Percentiles rank a stretch among this genome's conserved stretches.
These are phyloP conservation scores for Laothoe populi DNA, from an alignment of 2,888 invertebrate species.

Conservation along the genomic window DNA sequence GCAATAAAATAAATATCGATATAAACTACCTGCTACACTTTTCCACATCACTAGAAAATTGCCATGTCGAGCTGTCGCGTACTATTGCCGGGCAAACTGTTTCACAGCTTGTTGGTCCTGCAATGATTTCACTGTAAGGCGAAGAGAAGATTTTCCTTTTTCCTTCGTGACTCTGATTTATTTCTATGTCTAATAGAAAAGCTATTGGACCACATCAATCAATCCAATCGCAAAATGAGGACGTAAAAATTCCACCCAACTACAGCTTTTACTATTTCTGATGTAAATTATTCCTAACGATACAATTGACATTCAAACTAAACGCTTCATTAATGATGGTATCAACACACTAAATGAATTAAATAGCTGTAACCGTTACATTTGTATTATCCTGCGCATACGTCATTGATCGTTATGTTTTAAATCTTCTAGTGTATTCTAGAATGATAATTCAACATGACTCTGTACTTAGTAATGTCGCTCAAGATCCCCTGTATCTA, in stretches of 20 bases:
- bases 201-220: not conserved
- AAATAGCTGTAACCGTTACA: not conserved
- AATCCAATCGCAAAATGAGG: not conserved
- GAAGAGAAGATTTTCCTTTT: too few species aligned
- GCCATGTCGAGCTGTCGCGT: too few species aligned
- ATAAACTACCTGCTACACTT: too few species aligned
- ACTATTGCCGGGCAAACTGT: too few species aligned
- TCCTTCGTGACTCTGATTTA: too few species aligned
- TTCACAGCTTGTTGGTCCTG: too few species aligned
- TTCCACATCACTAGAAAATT: too few species aligned
- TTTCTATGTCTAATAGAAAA: not conserved
- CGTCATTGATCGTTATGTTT: conserved; percentile 7
- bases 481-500: too few species aligned
- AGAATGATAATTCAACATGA: too few species aligned
- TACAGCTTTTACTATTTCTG: not conserved
- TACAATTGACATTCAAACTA: conserved; percentile 10
- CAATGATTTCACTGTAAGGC: too few species aligned
- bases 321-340: not conserved
- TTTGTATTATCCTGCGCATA: not conserved
- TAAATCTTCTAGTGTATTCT: not conserved
- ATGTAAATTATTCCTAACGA: not conserved
- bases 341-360: not conserved
- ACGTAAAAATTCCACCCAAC: not conserved
- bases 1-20: too few species aligned
- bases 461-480: too few species aligned